Percentiles rank a stretch among this genome's conserved stretches.
Evolutionary conservation across 2,888 invertebrate species (phyloP).

Genomic region (Podotricha telesiphe): DNA sequence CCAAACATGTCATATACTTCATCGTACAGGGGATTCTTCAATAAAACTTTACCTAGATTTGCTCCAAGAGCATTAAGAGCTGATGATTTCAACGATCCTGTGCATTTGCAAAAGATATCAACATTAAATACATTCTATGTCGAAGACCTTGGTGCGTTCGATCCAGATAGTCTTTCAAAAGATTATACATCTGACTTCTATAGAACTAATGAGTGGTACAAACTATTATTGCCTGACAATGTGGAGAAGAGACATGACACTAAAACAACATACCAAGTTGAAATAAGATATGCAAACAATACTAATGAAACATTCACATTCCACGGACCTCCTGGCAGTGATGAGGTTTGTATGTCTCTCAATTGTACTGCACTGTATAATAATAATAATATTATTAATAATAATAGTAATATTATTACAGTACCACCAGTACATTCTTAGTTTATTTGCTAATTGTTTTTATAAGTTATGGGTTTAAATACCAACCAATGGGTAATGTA

Average conservation of each 20-base stretch:
- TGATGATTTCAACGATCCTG: conserved; percentile 98
- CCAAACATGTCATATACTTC: conserved; percentile 97
- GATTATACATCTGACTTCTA: conserved; percentile 97
- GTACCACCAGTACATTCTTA: no score
- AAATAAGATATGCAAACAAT: conserved; percentile 96
- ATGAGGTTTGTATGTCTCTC: conserved; percentile 88
- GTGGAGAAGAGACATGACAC: conserved; percentile 93
- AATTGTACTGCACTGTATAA: no score
- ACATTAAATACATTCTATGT: conserved; percentile 96
- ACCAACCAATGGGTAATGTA: no score
- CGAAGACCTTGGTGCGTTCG: conserved; percentile 93
- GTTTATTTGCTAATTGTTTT: no score
- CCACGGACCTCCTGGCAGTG: conserved; percentile 95
- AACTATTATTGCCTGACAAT: conserved; percentile 94
- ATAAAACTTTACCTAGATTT: conserved; percentile 96
- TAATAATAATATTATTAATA: no score
- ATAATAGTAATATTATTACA: no score
- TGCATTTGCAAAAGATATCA: conserved; percentile 95
- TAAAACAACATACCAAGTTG: conserved; percentile 96
- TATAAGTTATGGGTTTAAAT: no score
- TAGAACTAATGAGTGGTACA: conserved; percentile 97
- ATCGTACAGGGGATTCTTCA: conserved; percentile 97
- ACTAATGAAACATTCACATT: conserved; percentile 98
- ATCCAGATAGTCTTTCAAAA: conserved; percentile 89
- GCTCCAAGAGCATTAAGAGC: conserved; percentile 96